Base-by-base conservation (phyloP, 2,113 vertebrate species). In the Acanthisitta chloris region DNA sequence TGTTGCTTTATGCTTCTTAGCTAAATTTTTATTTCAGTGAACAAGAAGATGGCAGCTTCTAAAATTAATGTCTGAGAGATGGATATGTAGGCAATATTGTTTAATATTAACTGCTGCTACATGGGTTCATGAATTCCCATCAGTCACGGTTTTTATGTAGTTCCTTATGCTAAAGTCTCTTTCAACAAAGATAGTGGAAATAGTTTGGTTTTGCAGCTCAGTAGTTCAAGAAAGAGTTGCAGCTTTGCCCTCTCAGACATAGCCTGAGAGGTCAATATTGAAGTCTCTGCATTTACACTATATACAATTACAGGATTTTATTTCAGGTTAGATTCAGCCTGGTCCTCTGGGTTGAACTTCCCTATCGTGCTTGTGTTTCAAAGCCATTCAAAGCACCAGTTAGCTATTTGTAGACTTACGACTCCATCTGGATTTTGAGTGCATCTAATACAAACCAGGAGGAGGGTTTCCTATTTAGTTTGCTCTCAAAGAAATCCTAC, bases 71-170 rank as follows among this genome's bases (percentile, higher is more conserved):
- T 65, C 65, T 87, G 70, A 72, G 76, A 91, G 38, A 86, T 55
- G 17, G 42, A 70, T 74, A 73, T 31, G 46, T 58, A 81, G 46
- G 72, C 83, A 88, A 78, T 62, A 91, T 18, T 90, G 36, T 38
- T 86, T 88, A 83, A 90, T 74, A 95, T 84, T 92, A 95, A 74
- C 77, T 92, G 46, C 71, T 74, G 43, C 59, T 93, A 51, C 67
- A 34, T 19, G 78, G 64, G 72, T 73, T 86, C 42, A 78, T 78
- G 14, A 94, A 90, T 91, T 94, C 64, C 83, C 55, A 67, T 71
- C 59, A 91, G 55, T 66, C 19, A 15, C 1, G 1, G 6, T 1
- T 89, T 96, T 94, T 81, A 84, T 59, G 34, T 69, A 82, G 51
- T 55, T 81, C 61, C 38, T 83, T 88, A 71, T 25, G 29, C n/a